Evolutionary conservation across 1,140 invertebrate species (phyloP).

Genomic region (Dryas iulia): DNA sequence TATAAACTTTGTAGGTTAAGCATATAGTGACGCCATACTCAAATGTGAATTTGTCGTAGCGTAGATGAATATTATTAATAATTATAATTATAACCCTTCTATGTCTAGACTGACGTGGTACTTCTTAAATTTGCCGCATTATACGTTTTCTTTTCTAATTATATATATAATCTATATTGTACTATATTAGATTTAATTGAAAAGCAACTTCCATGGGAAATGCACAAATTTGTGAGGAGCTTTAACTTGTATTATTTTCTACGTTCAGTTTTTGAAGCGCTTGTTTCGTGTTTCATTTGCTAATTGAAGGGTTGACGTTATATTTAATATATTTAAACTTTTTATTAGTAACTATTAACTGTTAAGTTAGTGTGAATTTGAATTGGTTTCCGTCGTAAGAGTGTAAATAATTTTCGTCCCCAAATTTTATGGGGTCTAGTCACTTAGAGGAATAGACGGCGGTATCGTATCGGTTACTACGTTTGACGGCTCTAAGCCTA

Average conservation of each 20-base stretch:
- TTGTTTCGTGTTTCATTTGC: conserved; percentile 41
- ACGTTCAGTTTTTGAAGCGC: conserved; percentile 47
- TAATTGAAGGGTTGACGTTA: conserved; percentile 41
- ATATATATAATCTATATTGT: conserved; percentile 53
- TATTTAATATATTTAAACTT: background rate
- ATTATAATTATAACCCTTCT: conserved; percentile 42
- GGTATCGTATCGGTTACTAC: conserved; percentile 19
- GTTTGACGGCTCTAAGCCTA: conserved; percentile 44
- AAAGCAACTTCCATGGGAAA: conserved; percentile 65
- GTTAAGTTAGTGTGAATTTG: conserved; percentile 64
- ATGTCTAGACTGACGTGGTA: conserved; percentile 62
- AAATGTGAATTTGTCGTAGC: conserved; percentile 69
- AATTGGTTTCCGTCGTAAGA: conserved; percentile 50
- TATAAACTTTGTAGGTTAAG: conserved; percentile 65
- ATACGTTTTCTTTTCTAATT: conserved; percentile 41
- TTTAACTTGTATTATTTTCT: conserved; percentile 57
- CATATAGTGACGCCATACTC: conserved; percentile 70
- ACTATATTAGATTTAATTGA: conserved; percentile 57
- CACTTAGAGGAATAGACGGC: conserved; percentile 32
- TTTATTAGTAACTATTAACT: conserved; percentile 9
- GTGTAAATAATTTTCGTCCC: conserved; percentile 59
- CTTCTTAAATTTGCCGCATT: conserved; percentile 16
- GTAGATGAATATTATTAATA: conserved; percentile 33
- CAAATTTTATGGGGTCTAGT: conserved; percentile 64
- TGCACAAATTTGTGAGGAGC: conserved; percentile 65